Evolutionary conservation across 2,797 vertebrate genomes (phyloP).

Genomic region (Sylvilagus floridanus): DNA sequence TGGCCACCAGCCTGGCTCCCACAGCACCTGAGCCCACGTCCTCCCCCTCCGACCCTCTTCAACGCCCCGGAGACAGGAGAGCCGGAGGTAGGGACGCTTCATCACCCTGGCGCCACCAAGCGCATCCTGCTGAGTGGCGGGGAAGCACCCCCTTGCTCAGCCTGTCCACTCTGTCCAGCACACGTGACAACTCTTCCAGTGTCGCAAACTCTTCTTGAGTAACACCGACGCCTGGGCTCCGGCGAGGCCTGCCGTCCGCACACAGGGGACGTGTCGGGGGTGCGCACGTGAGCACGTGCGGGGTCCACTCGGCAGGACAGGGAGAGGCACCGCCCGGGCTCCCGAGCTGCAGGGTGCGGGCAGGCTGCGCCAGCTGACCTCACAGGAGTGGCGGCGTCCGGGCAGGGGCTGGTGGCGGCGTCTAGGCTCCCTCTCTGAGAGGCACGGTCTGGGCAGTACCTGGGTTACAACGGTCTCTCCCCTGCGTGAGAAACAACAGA

Average conservation of each 20-base stretch:
- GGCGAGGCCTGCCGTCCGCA: conserved; percentile 83
- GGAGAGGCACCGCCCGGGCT: conserved; percentile 61
- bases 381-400: conserved; percentile 35
- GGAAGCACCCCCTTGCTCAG: conserved; percentile 83
- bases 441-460: conserved; percentile 92
- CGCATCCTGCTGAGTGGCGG: conserved; percentile 79
- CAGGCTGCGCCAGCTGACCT: conserved; percentile 81
- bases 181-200: conserved; percentile 88
- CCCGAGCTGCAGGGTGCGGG: conserved; percentile 72
- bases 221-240: conserved; percentile 82
- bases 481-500: conserved; percentile 88
- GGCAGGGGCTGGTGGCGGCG: conserved; percentile 86
- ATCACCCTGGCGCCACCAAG: conserved; percentile 73
- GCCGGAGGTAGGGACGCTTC: conserved; percentile 79
- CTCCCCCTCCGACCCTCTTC: conserved; percentile 32
- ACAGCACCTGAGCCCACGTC: conserved; percentile 80
- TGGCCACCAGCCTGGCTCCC: conserved; percentile 79
- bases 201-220: conserved; percentile 87
- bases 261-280: conserved; percentile 77
- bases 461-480: conserved; percentile 91
- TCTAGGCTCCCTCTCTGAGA: conserved; percentile 95
- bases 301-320: conserved; percentile 79
- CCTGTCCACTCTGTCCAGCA: conserved; percentile 83
- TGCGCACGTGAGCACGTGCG: conserved; percentile 65
- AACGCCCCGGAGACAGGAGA: conserved; percentile 79